A percentile compares a stretch with the other conserved stretches of the same genome.
These are phyloP conservation scores for Batillaria attramentaria DNA, from an alignment of 1,140 invertebrate species.

Conservation along the genomic window DNA sequence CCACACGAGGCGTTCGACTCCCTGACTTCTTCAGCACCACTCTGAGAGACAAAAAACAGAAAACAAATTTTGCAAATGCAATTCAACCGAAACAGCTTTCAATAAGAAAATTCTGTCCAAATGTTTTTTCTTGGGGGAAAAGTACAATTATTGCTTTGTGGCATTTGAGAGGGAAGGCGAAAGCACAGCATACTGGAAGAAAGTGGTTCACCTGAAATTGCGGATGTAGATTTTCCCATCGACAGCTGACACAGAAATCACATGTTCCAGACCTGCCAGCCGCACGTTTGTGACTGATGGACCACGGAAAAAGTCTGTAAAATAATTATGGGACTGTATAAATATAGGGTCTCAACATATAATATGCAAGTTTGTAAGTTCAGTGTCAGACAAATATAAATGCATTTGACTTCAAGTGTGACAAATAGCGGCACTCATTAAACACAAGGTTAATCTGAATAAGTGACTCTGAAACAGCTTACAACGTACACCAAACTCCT, in stretches of 20 bases:
- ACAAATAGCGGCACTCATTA: too few species aligned
- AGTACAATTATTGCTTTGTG: background rate
- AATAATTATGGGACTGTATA: too few species aligned
- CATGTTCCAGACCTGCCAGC: conserved; percentile 93
- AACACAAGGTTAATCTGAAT: too few species aligned
- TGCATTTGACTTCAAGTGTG: too few species aligned
- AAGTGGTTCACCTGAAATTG: conserved; percentile 82
- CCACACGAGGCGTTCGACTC: conserved; percentile 85
- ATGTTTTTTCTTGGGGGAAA: background rate
- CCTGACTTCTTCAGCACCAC: conserved; percentile 93
- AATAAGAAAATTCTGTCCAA: too few species aligned
- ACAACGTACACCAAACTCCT: too few species aligned
- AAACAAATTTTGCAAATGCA: too few species aligned
- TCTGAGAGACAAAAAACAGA: conserved; percentile 76
- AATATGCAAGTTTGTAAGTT: too few species aligned
- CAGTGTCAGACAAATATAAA: too few species aligned
- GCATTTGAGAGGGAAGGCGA: background rate
- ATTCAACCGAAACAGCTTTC: background rate
- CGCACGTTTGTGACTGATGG: conserved; percentile 84
- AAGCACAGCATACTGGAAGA: background rate
- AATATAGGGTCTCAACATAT: too few species aligned
- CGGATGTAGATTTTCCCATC: conserved; percentile 86
- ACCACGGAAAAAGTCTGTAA: conserved; percentile 92
- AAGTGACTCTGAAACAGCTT: too few species aligned
- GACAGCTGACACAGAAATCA: conserved; percentile 88